Evolutionary conservation across 2,113 vertebrate species (phyloP), one percentile per base, ranked within the genome.

Genomic region (Austrofundulus limnaeus): DNA sequence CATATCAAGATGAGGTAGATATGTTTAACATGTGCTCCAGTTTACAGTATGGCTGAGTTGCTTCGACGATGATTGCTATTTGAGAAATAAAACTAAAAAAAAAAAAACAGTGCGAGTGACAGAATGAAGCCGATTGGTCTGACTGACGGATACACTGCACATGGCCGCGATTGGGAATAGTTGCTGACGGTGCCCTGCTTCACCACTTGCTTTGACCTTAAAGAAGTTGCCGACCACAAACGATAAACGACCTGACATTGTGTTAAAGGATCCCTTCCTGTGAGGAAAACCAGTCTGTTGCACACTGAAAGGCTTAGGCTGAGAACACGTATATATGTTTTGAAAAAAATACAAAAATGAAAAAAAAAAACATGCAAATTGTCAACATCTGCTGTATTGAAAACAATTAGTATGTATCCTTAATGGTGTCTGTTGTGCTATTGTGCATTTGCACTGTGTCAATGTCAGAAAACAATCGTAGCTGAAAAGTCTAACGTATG

Each of bases 371-470:
- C 81, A 77, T 73, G 73, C 77, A 87, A 83, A 75, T 85, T 89
- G 75, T 91, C 70, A 71, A 78, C 87, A 80, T 85, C 75, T 85
- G 80, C 85, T 89, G 88, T 91, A 76, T 81, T 86, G 76, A 89
- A 76, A 87, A 82, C 82, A 72, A 49, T n/a, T 74, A 60, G 65
- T 70, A 55, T 83, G 78, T 89, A 80, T 84, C 61, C 66, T 85
- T 83, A 87, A 86, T 87, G 70, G 84, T 85, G 84, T 91, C 63
- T 82, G 47, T 85, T 81, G 84, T 90, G 88, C 88, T 90, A 65
- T 84, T 81, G 83, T 91, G 75, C 78, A 75, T 91, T 90, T 88
- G 83, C 89, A 89, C 83, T 89, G 78, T 86, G 66, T 87, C 75
- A 77, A 74, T 87, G 85, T 86, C 48, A 73, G 81, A 85, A 70